Evolutionary conservation across 2,888 invertebrate genomes (phyloP).

Genomic region (Petrolisthes cinctipes): DNA sequence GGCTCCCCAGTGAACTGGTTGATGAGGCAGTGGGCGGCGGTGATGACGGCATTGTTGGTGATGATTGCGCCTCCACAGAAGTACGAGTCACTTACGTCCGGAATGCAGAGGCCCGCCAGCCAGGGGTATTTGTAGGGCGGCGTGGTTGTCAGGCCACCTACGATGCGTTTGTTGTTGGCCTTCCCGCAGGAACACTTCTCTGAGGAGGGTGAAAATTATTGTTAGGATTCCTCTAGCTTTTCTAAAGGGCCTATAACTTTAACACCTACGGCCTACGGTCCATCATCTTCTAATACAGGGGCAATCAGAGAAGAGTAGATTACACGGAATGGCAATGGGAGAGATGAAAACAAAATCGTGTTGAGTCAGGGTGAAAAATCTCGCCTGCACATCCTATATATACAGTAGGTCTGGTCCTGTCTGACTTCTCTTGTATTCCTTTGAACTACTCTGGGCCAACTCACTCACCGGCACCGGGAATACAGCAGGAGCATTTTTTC

Average conservation of each 20-base stretch:
- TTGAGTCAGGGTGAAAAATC: too few relatives aligned
- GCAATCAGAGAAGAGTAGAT: too few relatives aligned
- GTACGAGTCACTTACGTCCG: background rate
- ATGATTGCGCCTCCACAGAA: conserved; percentile 45
- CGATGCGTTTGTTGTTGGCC: conserved; percentile 35
- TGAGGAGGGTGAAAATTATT: too few relatives aligned
- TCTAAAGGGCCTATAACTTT: too few relatives aligned
- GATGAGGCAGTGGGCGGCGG: conserved; percentile 49
- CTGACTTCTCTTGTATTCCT: too few relatives aligned
- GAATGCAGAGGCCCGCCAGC: conserved; percentile 25
- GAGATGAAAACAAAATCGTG: too few relatives aligned
- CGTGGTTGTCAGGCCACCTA: conserved; percentile 32
- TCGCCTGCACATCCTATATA: too few relatives aligned
- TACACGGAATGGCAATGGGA: too few relatives aligned
- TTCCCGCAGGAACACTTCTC: conserved; percentile 42
- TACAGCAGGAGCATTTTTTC: conserved; percentile 14
- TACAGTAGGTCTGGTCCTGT: too few relatives aligned
- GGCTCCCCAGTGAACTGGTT: background rate
- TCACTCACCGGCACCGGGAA: conserved; percentile 13
- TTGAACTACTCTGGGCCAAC: background rate
- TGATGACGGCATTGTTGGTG: conserved; percentile 12
- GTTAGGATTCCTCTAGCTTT: too few relatives aligned
- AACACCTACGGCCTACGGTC: too few relatives aligned
- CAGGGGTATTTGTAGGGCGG: conserved; percentile 48
- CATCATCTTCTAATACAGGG: too few relatives aligned